Base-by-base conservation (phyloP, 2,888 invertebrate species). In the Neoascia interrupta region DNA sequence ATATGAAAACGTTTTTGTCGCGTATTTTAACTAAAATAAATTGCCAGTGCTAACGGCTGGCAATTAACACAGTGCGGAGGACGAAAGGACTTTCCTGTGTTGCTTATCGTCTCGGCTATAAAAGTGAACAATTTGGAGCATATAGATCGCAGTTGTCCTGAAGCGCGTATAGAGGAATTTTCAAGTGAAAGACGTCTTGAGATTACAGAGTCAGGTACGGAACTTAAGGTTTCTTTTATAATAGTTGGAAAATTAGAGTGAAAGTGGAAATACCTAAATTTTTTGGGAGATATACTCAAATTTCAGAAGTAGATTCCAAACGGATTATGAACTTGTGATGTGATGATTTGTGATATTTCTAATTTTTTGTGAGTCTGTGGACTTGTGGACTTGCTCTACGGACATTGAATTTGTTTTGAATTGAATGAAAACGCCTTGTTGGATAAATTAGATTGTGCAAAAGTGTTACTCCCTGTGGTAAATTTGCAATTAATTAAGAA, bases 21-120 rank as follows among this genome's bases (percentile, higher is more conserved):
- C 79, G 79, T 79, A 72, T 66, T 66, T 79, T 49, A 66, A 73
- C 73, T 72, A 73, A 37, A 73, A 73, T n/a, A n/a, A 66, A 76
- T 66, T 41, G 79, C 54, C 72, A 49, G 66, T 63, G 16, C 37
- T 64, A 16, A n/a, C 34, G 39, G 41, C 16, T 18, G 73, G 56
- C 73, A 79, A 79, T 72, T 51, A 66, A 66, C 45, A 4, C 26
- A 15, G 13, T 37, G 37, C 43, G 58, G 53, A 53, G 37, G 56
- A 53, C 5, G 43, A 54, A 39, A 49, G 61, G 26, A 63, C 23
- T 28, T 21, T 15, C 15, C n/a, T n/a, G 2, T 19, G 13, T 34
- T 1, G 23, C 63, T 13, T 19, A 31, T 47, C 23, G 18, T 31
- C n/a, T 28, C n/a, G n/a, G 36, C 31, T 79, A 79, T 79, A 79